These are phyloP conservation scores for Agapornis canus DNA, from an alignment of 2,797 vertebrate species.

Conservation along the genomic window DNA sequence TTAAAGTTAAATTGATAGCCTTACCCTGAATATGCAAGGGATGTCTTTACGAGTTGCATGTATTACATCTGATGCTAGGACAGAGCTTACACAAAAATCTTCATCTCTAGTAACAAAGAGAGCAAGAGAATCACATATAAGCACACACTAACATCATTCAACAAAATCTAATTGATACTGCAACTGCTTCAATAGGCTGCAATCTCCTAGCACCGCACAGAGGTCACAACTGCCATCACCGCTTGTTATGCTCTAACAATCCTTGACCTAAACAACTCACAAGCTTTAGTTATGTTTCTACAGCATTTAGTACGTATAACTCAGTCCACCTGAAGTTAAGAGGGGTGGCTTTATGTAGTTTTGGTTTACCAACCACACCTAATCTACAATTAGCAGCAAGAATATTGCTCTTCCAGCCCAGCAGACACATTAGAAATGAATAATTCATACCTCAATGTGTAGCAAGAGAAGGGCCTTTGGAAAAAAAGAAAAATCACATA, in stretches of 20 bases:
- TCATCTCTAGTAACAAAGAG: slow-evolving; percentile 86
- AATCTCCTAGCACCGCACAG: not conserved
- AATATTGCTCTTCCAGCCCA: slow-evolving; percentile 58
- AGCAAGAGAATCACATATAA: not conserved
- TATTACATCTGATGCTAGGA: slow-evolving; percentile 94
- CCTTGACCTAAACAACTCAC: not conserved
- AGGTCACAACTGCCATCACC: slow-evolving; percentile 1
- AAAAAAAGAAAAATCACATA: slow-evolving; percentile 66
- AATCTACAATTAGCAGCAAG: slow-evolving; percentile 60
- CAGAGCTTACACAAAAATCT: slow-evolving; percentile 93
- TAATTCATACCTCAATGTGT: slow-evolving; percentile 64
- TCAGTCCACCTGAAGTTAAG: slow-evolving; percentile 20
- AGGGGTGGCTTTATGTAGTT: slow-evolving; percentile 2
- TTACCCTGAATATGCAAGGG: slow-evolving; percentile 95
- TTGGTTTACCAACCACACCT: slow-evolving; percentile 14
- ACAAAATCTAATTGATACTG: not conserved
- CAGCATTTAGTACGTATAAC: not conserved
- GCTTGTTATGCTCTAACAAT: slow-evolving; percentile 22
- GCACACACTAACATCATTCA: not conserved
- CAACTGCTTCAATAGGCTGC: not conserved
- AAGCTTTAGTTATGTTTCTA: slow-evolving; percentile 38
- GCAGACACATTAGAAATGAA: slow-evolving; percentile 60
- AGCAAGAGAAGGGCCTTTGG: slow-evolving; percentile 64
- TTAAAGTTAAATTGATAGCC: not conserved
- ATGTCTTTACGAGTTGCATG: slow-evolving; percentile 94